Evolutionary conservation across 2,888 invertebrate species (phyloP), one percentile per base, ranked within the genome.

Genomic region (Temnothorax ravouxi): DNA sequence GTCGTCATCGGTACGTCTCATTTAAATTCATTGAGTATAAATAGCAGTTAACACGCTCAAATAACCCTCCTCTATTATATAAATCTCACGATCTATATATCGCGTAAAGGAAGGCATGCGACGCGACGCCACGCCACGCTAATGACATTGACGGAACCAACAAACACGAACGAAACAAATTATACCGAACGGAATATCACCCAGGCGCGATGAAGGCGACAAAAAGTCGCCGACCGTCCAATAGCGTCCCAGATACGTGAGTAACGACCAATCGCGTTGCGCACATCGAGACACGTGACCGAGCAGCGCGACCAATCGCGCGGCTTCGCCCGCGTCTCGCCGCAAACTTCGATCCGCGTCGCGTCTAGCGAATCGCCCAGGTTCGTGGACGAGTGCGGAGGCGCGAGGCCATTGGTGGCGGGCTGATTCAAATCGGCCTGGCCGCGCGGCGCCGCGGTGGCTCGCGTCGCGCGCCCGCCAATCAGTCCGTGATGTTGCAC

Each of bases 401-500:
- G 61, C 62, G 56, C 52, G 21, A 34, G 50, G n/a, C 21, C 38
- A 25, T 8, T 11, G 29, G n/a, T 47, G 41, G n/a, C 38, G 52
- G 47, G 8, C 2, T 5, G 34, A 66, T 83, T 90, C 81, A 54
- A 91, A 91, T 75, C 44, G 82, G 50, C 84, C 90, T n/a, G 89
- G 69, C 44, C 61, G 79, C 38, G 21, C 84, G 74, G 54, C 82
- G 50, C 52, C 59, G 59, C 47, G 18, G 76, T n/a, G 34, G 71
- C 29, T 61, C 4, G 82, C 44, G 75, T 34, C 25, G 85, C 80
- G 38, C 83, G 77, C 80, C 85, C 88, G 84, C 88, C 89, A 88
- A 89, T 91, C 87, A 34, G 88, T 91, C 80, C 88, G 91, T 87
- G 84, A 92, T 93, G 93, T 88, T 91, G 89, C 90, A 92, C 89